Evolutionary conservation across 2,797 vertebrate species (phyloP).

Genomic region (Distichodus sexfasciatus): DNA sequence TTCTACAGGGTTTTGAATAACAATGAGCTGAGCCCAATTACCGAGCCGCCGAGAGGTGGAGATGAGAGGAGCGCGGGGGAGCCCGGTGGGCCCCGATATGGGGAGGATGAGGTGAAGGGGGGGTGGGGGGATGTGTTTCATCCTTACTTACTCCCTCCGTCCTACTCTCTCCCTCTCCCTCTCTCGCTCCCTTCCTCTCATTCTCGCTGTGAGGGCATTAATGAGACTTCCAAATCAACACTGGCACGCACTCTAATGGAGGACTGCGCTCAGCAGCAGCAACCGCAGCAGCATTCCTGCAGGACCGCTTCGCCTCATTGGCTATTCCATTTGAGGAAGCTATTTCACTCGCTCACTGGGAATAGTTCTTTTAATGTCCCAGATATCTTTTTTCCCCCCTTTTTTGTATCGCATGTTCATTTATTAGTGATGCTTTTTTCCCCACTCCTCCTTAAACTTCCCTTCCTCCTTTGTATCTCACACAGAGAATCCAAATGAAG

Average conservation of each 20-base stretch:
- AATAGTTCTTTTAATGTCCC: conserved; percentile 66
- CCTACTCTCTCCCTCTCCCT: conserved; percentile 29
- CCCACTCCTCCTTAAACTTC: not conserved
- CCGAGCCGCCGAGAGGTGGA: conserved; percentile 66
- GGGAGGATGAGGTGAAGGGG: conserved; percentile 52
- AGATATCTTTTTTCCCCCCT: conserved; percentile 58
- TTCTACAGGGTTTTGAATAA: conserved; percentile 79
- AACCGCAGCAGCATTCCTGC: conserved; percentile 66
- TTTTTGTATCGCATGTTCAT: conserved; percentile 70
- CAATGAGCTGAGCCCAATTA: conserved; percentile 82
- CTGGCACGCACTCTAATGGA: conserved; percentile 74
- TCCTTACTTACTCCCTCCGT: conserved; percentile 63
- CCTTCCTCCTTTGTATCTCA: conserved; percentile 49
- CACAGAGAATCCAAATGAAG: conserved; percentile 59
- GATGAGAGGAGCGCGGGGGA: conserved; percentile 49
- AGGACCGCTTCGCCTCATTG: conserved; percentile 75
- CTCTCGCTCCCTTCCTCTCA: conserved; percentile 65
- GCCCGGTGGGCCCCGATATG: conserved; percentile 44
- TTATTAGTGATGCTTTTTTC: conserved; percentile 71
- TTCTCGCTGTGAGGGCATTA: conserved; percentile 70
- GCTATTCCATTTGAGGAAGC: conserved; percentile 83
- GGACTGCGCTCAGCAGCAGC: conserved; percentile 67
- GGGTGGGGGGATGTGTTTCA: conserved; percentile 54
- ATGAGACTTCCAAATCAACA: conserved; percentile 83
- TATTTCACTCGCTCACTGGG: conserved; percentile 60